Evolutionary conservation across 2,888 invertebrate genomes (phyloP), one percentile per base, ranked within the genome.

Genomic region (Entomobrya multifasciata): DNA sequence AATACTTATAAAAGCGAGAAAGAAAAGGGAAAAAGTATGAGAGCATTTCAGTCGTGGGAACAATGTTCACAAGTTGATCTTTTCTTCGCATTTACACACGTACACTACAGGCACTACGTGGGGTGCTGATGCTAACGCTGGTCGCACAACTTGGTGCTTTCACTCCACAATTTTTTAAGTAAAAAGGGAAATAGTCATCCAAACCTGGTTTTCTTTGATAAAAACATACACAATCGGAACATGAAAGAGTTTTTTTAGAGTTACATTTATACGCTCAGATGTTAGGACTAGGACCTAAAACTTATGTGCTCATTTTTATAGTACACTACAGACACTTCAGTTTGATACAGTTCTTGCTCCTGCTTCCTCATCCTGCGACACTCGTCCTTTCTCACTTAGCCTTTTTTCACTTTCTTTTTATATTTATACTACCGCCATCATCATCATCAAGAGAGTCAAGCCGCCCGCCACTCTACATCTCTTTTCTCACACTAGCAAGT

Each of bases 21-120:
- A n/a, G 36, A 67, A 30, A 41, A 57, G 36, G 41, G 1, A 41
- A 49, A 67, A 15, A 20, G 27, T 52, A n/a, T 20, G 62, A 55
- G 62, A 55, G 47, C 60, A 60, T 81, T 72, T 80, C 70, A 72
- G 70, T 25, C 78, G 67, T 77, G 85, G 77, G 85, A 85, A 67
- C 74, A 60, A 67, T 72, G 72, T 72, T 85, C 85, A 85, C 49
- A 85, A 78, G 65, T 78, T 78, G 78, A 85, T 85, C 70, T 85
- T 78, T 78, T 67, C 70, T 78, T 67, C 70, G 60, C 60, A 72
- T 70, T 55, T 76, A 72, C 60, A 47, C 60, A 57, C 57, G 27
- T 27, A 81, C 80, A 41, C 27, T 27, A 52, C 44, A 22, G 65
- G 10, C 67, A 41, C 62, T 79, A 41, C 62, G 22, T 47, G n/a